These are phyloP conservation scores for Capitulum mitella DNA, from an alignment of 2,888 invertebrate genomes.

Conservation along the genomic window DNA sequence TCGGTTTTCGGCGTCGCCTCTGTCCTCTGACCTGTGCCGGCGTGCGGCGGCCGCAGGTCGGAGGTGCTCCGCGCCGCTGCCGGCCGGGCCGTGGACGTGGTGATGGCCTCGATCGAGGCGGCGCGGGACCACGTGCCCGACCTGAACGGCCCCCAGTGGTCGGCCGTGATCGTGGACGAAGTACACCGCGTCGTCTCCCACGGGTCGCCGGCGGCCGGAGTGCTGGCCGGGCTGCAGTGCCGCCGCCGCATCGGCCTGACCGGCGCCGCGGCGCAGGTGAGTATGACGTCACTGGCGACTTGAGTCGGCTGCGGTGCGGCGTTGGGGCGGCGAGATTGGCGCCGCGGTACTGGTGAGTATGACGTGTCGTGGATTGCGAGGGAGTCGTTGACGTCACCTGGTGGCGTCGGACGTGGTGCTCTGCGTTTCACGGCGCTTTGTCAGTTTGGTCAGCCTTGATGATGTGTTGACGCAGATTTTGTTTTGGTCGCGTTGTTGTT, in stretches of 20 bases:
- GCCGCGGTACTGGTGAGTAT: no score
- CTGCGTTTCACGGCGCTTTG: no score
- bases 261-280: conserved; percentile 1
- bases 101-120: conserved; percentile 23
- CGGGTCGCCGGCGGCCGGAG: neutral
- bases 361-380: no score
- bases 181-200: conserved; percentile 29
- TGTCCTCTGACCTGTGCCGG: no score
- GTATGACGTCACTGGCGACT: neutral
- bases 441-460: no score
- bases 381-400: no score
- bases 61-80: neutral
- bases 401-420: no score
- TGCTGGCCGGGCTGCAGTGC: conserved; percentile 11
- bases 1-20: no score
- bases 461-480: no score
- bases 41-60: no score
- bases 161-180: conserved; percentile 29
- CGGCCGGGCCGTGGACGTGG: neutral
- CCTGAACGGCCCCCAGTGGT: conserved; percentile 28
- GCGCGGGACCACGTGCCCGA: conserved; percentile 27
- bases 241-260: conserved; percentile 27
- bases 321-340: no score
- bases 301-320: neutral
- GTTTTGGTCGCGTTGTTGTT: no score